Conservation (phyloP, 2,888 invertebrate species). For the Drosophila rellima region DNA sequence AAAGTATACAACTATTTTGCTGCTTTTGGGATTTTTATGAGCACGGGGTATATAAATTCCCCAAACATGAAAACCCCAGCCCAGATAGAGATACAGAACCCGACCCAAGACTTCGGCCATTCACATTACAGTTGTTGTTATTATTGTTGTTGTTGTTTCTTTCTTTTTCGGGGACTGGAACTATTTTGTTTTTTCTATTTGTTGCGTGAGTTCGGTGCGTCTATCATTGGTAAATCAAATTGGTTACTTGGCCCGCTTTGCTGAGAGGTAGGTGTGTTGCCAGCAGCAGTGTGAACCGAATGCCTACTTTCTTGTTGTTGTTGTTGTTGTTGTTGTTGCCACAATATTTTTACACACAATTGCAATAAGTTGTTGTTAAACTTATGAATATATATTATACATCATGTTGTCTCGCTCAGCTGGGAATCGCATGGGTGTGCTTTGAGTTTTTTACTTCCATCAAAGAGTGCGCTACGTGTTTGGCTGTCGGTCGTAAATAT, state of each 20-base stretch:
- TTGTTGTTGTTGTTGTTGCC: constrained; percentile 26
- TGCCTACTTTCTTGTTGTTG: constrained; percentile 1
- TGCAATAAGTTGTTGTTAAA: constrained; percentile 37
- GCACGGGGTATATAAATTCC: constrained; percentile 19
- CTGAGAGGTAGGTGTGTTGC: constrained; percentile 29
- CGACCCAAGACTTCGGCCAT: constrained; percentile 35
- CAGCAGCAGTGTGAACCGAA: constrained; percentile 53
- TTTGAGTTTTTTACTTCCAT: constrained; percentile 12
- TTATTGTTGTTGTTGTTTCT: constrained; percentile 14
- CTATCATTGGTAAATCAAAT: constrained; percentile 71
- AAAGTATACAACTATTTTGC: background rate
- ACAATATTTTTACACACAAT: constrained; percentile 41
- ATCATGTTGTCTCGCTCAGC: constrained; percentile 28
- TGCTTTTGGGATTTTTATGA: background rate
- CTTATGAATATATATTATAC: constrained; percentile 20
- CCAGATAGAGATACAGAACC: constrained; percentile 34
- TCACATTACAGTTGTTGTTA: constrained; percentile 51
- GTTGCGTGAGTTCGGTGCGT: constrained; percentile 72
- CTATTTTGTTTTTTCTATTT: constrained; percentile 15
- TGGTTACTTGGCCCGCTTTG: constrained; percentile 55
- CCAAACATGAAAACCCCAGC: constrained; percentile 32
- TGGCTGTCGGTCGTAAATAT: constrained; percentile 22
- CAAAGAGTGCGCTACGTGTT: constrained; percentile 36
- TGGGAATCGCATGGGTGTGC: constrained; percentile 32
- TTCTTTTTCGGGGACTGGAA: background rate